Evolutionary conservation across 2,888 invertebrate genomes (phyloP).

Genomic region (Tetragonula carbonaria): DNA sequence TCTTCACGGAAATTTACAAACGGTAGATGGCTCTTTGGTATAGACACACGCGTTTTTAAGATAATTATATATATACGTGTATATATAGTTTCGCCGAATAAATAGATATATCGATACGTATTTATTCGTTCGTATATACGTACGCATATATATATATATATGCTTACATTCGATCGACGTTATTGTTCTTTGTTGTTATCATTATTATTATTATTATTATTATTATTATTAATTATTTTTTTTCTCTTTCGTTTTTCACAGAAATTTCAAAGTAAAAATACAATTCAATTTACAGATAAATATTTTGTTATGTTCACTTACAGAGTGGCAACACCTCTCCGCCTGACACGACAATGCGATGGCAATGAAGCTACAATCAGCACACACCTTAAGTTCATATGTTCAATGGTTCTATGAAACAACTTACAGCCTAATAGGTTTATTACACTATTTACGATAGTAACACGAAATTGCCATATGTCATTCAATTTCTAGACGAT

Average conservation of each 20-base stretch:
- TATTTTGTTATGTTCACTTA: slow-evolving; percentile 83
- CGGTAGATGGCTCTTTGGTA: not conserved
- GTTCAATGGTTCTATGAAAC: slow-evolving; percentile 74
- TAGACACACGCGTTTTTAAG: slow-evolving; percentile 41
- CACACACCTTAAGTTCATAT: slow-evolving; percentile 81
- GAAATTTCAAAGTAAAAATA: slow-evolving; percentile 71
- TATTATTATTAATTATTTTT: slow-evolving; percentile 37
- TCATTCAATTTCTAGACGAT: slow-evolving; percentile 65
- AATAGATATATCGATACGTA: slow-evolving; percentile 1
- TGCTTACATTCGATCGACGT: slow-evolving; percentile 46
- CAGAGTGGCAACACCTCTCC: slow-evolving; percentile 84
- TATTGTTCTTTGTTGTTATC: slow-evolving; percentile 24
- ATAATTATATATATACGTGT: slow-evolving; percentile 43
- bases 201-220: slow-evolving; percentile 5
- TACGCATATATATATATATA: slow-evolving; percentile 17
- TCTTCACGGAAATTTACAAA: not conserved
- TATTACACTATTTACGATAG: slow-evolving; percentile 73
- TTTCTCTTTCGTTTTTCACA: slow-evolving; percentile 42
- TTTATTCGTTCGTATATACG: slow-evolving; percentile 14
- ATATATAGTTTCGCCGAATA: not conserved
- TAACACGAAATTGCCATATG: slow-evolving; percentile 63
- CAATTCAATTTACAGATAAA: slow-evolving; percentile 78
- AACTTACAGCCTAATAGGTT: slow-evolving; percentile 78
- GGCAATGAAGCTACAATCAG: slow-evolving; percentile 84
- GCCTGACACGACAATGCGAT: slow-evolving; percentile 83